Percentiles rank a stretch among this genome's conserved stretches.
Evolutionary conservation across 2,113 vertebrate genomes (phyloP).

Genomic region (Cynocephalus volans): DNA sequence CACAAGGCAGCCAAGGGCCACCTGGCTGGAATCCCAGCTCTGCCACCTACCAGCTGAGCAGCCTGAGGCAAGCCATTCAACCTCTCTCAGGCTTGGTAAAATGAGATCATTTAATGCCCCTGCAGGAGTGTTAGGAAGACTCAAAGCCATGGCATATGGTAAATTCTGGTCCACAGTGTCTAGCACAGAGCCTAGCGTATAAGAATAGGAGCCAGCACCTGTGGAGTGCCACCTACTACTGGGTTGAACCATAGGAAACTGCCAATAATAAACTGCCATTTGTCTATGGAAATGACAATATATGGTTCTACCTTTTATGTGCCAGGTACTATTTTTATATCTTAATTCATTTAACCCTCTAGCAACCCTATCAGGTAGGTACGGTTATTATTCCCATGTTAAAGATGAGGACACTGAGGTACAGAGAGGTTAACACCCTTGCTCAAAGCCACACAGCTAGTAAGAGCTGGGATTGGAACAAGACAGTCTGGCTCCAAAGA

Average conservation of each 20-base stretch:
- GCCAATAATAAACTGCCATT: neutral
- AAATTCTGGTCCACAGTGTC: neutral
- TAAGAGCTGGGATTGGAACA: neutral
- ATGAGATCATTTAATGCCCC: neutral
- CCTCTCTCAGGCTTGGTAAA: neutral
- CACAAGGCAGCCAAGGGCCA: neutral
- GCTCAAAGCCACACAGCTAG: neutral
- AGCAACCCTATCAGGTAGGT: neutral
- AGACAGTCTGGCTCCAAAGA: slow-evolving; percentile 17
- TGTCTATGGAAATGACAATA: neutral
- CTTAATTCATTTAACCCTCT: neutral
- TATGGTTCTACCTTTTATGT: neutral
- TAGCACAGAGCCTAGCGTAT: neutral
- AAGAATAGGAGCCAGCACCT: neutral
- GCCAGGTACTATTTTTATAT: neutral
- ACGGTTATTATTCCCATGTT: neutral
- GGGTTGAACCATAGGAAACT: neutral
- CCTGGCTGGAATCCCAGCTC: neutral
- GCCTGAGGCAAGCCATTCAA: neutral
- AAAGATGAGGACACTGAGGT: slow-evolving; percentile 18
- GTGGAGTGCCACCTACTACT: neutral
- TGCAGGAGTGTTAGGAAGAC: neutral
- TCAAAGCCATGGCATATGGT: neutral
- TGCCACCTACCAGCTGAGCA: neutral
- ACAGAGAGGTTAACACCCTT: neutral